Conservation (phyloP, 2,888 invertebrate genomes). For the Serrognathus titanus region DNA sequence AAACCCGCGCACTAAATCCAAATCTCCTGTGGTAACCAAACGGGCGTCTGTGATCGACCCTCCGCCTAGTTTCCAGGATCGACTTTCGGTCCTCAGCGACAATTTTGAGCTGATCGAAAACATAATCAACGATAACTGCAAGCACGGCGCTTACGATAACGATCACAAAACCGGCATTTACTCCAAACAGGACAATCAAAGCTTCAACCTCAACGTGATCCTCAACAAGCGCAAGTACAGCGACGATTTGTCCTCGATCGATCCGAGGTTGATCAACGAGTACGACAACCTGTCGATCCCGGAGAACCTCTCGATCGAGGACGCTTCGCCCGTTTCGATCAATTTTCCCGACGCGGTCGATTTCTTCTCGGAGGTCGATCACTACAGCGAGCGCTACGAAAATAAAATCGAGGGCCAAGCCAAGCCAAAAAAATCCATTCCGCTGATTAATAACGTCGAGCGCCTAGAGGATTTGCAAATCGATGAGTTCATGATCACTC, state of each 20-base stretch:
- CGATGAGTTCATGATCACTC: constrained; percentile 15
- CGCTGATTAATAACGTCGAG: constrained; percentile 11
- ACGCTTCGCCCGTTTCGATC: constrained; percentile 36
- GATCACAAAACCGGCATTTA: constrained; percentile 6
- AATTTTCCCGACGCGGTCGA: constrained; percentile 21
- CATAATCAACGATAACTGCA: constrained; percentile 37
- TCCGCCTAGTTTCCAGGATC: constrained; percentile 48
- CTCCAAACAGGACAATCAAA: constrained; percentile 8
- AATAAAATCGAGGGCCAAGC: constrained; percentile 41
- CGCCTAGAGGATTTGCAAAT: constrained; percentile 12
- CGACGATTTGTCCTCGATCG: constrained; percentile 47
- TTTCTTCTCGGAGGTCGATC: constrained; percentile 39
- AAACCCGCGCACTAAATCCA: constrained; percentile 12
- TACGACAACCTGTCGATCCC: constrained; percentile 65
- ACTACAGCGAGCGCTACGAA: constrained; percentile 53
- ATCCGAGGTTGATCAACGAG: constrained; percentile 64
- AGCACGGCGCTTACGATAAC: constrained; percentile 27
- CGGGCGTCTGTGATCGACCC: constrained; percentile 49
- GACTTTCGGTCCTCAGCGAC: constrained; percentile 29
- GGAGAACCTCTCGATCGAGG: constrained; percentile 32
- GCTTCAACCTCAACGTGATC: constrained; percentile 24
- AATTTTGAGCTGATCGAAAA: constrained; percentile 46
- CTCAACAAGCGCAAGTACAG: constrained; percentile 32
- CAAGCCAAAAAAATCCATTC: constrained; percentile 13
- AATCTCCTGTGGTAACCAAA: constrained; percentile 26